Evolutionary conservation across 2,888 invertebrate species (phyloP).

Genomic region (Cephonodes hylas): DNA sequence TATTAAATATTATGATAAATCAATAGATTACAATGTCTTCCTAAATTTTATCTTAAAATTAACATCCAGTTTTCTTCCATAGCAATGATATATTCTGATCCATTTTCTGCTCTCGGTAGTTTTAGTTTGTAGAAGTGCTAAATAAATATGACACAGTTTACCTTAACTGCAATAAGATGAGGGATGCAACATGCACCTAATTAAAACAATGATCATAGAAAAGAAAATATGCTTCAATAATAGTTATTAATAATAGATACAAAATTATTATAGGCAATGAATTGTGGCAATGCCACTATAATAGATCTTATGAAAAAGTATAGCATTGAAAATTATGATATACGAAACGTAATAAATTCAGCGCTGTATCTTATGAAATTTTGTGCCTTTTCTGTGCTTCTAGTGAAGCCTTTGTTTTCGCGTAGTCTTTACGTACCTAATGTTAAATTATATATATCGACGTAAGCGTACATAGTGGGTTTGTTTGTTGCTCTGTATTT

Average conservation of each 20-base stretch:
- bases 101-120: neutral
- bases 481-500: constrained; percentile 26
- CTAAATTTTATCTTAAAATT: neutral
- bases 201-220: neutral
- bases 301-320: neutral
- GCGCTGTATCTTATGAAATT: constrained; percentile 78
- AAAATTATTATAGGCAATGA: neutral
- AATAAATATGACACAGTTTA: neutral
- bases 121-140: neutral
- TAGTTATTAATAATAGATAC: no score
- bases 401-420: constrained; percentile 60
- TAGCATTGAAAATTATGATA: neutral
- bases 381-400: constrained; percentile 74
- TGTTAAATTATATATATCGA: constrained; percentile 28
- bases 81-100: no score
- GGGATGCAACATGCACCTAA: neutral
- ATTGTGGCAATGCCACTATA: neutral
- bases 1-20: neutral
- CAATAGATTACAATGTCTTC: neutral
- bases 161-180: neutral
- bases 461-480: constrained; percentile 19
- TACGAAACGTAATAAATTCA: constrained; percentile 22
- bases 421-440: constrained; percentile 37
- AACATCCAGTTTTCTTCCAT: neutral
- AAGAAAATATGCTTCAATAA: no score